Evolutionary conservation across 2,888 invertebrate species (phyloP).

Genomic region (Acleris laterana): DNA sequence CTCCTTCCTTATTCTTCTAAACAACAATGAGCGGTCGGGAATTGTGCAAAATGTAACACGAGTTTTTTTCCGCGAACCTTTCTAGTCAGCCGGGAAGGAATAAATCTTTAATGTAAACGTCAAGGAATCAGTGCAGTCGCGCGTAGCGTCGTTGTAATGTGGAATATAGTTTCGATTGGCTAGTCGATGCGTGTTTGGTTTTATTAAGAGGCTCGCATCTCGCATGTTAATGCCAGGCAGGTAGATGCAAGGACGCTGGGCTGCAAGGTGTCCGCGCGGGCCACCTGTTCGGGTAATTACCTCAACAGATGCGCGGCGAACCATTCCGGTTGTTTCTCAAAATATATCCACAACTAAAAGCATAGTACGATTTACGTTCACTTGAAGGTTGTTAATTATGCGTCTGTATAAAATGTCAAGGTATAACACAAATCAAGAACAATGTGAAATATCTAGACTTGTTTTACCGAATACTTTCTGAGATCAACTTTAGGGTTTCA

Average conservation of each 20-base stretch:
- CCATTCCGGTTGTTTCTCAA: conserved; percentile 40
- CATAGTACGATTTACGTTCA: conserved; percentile 10
- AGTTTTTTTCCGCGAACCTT: conserved; percentile 61
- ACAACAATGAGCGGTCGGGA: conserved; percentile 67
- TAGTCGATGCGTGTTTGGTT: conserved; percentile 25
- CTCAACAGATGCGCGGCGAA: conserved; percentile 74
- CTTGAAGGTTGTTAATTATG: conserved; percentile 3
- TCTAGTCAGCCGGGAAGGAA: conserved; percentile 48
- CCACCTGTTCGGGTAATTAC: conserved; percentile 78
- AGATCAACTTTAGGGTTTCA: no score
- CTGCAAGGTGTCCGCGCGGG: conserved; percentile 71
- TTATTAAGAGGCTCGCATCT: conserved; percentile 33
- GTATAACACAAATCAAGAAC: no score
- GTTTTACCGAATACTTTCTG: no score
- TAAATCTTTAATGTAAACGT: conserved; percentile 42
- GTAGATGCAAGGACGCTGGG: conserved; percentile 56
- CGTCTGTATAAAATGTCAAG: conserved; percentile 17
- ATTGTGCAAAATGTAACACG: conserved; percentile 82
- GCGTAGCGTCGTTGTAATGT: conserved; percentile 3
- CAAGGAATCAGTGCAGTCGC: conserved; percentile 8
- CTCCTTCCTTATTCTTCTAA: conserved; percentile 72
- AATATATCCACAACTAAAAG: conserved; percentile 41
- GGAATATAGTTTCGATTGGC: background rate
- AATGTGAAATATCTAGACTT: no score
- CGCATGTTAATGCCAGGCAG: conserved; percentile 33